These are phyloP conservation scores for Thymelicus sylvestris DNA, from an alignment of 2,888 invertebrate genomes.

Conservation along the genomic window DNA sequence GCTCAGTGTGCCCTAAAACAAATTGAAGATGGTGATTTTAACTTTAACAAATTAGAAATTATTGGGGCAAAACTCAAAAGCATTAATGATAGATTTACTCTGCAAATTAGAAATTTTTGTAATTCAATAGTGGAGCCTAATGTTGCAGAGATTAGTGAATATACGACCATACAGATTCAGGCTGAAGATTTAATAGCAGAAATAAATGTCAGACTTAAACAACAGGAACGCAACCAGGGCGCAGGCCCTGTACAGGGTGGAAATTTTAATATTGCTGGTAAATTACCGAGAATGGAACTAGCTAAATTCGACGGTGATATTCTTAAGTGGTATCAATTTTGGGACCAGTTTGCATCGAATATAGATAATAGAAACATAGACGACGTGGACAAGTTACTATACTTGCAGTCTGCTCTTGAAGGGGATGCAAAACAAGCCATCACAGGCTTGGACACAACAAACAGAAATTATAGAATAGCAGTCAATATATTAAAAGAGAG, in stretches of 20 bases:
- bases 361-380: conserved; percentile 39
- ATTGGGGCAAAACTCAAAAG: too few species aligned
- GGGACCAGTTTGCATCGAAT: conserved; percentile 46
- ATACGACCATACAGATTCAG: conserved; percentile 4
- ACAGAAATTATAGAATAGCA: conserved; percentile 42
- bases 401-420: conserved; percentile 42
- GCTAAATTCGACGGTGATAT: conserved; percentile 44
- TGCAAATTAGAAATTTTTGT: background rate
- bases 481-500: conserved; percentile 40
- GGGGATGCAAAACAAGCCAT: conserved; percentile 41
- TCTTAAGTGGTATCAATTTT: conserved; percentile 44
- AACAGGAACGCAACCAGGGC: background rate
- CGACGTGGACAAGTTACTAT: conserved; percentile 45
- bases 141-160: background rate
- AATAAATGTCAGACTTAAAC: background rate
- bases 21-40: too few species aligned
- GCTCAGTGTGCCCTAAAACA: too few species aligned
- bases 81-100: too few species aligned
- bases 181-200: conserved; percentile 1
- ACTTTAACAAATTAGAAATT: too few species aligned
- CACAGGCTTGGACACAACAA: conserved; percentile 43
- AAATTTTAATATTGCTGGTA: conserved; percentile 25
- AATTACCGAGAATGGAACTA: conserved; percentile 40
- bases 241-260: background rate
- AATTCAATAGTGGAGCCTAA: background rate